Evolutionary conservation across 2,888 invertebrate genomes (phyloP), one percentile per base, ranked within the genome.

Genomic region (Thereva unica): DNA sequence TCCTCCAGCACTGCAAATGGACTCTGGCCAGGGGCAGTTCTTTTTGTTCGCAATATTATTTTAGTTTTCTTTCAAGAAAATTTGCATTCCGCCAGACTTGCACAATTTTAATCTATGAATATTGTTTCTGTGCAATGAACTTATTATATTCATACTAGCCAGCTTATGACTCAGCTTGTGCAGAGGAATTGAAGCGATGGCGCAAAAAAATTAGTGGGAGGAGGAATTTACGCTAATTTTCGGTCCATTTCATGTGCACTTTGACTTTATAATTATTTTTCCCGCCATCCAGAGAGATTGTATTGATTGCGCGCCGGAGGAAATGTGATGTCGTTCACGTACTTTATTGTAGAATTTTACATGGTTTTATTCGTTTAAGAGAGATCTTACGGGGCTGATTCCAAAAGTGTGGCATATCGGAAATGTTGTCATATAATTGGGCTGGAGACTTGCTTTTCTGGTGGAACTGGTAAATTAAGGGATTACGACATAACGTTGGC

Each of bases 101-200:
- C 47, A 38, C 47, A 23, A 23, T 23, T 23, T 23, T 47, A 47
- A 47, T 56, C 56, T 41, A 56, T n/a, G 44, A 56, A 55, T n/a
- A n/a, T 55, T 57, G 56, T 44, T 57, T 47, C 45, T 59, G 57
- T 59, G 47, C 57, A 38, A 37, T 59, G 57, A 59, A 59, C 57
- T 59, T 47, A 9, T 55, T 40, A 8, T 47, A 45, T 37, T 53
- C 50, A 50, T 6, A 34, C 12, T 4, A 7, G 2, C n/a, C 4
- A 47, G n/a, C 10, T 12, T 7, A 23, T 50, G 50, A 47, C 12
- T 23, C 7, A 8, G 6, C 6, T 50, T 10, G 37, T 7, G 10
- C 47, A 44, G 57, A 10, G n/a, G 37, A 45, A 59, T 38, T 47
- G 47, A 38, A 38, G 37, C 2, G 23, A 47, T 44, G 37, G 47